phyloP scores from a whole-genome alignment of 2,113 vertebrate genomes.

The Cephalopterus ornatus region DNA sequence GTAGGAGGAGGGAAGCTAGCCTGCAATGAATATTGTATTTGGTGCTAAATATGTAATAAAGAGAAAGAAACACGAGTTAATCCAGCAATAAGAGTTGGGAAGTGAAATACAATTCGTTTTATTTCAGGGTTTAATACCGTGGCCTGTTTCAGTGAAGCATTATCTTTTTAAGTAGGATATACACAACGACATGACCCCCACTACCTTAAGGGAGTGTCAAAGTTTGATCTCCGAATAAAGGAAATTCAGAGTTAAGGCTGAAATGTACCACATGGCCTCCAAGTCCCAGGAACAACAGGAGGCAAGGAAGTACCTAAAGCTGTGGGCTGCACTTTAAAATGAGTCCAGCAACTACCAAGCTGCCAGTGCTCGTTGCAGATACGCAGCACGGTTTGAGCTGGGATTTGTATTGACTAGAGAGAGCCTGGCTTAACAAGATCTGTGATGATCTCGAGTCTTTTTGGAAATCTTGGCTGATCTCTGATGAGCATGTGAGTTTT shows the following conservation, averaged over 20 bases:
- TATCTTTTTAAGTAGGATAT: constrained; percentile 66
- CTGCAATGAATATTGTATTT: constrained; percentile 47
- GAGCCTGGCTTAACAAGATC: background rate
- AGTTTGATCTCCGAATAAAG: constrained; percentile 70
- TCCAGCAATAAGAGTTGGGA: constrained; percentile 19
- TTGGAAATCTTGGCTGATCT: background rate
- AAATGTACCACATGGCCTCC: constrained; percentile 70
- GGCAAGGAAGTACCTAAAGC: constrained; percentile 59
- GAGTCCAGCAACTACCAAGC: background rate
- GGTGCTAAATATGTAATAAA: constrained; percentile 58
- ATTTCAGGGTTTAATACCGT: constrained; percentile 39
- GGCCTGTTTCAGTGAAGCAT: constrained; percentile 38
- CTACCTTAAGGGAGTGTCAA: constrained; percentile 67
- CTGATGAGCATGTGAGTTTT: background rate
- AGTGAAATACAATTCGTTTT: constrained; percentile 25
- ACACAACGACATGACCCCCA: constrained; percentile 9
- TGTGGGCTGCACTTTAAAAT: constrained; percentile 36
- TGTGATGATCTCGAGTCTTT: background rate
- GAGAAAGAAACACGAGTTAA: constrained; percentile 50
- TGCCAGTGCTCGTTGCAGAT: background rate
- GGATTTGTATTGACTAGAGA: background rate
- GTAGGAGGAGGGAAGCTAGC: constrained; percentile 35
- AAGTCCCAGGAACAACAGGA: constrained; percentile 51
- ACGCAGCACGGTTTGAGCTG: background rate
- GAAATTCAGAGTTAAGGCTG: constrained; percentile 73